Evolutionary conservation across 2,113 vertebrate species (phyloP).

Genomic region (Rhinolophus sinicus): DNA sequence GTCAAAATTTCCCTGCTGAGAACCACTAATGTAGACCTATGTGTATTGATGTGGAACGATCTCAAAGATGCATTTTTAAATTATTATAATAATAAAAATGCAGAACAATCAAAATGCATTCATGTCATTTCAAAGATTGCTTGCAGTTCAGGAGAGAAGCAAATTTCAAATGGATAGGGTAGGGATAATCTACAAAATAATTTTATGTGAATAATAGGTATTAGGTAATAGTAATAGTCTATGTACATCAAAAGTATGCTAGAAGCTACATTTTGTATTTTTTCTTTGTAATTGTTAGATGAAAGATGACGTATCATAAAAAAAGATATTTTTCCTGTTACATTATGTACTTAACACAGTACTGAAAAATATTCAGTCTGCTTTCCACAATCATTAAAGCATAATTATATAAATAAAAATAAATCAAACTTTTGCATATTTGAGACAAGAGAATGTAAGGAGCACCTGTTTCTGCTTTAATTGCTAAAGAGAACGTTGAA

Average conservation of each 20-base stretch:
- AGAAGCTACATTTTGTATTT: constrained; percentile 35
- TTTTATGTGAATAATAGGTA: not conserved
- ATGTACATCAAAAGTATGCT: not conserved
- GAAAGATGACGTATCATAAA: constrained; percentile 37
- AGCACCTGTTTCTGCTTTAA: constrained; percentile 68
- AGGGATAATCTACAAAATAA: not conserved
- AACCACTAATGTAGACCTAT: not conserved
- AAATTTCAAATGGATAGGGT: not conserved
- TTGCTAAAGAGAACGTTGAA: constrained; percentile 37
- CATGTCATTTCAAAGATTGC: not conserved
- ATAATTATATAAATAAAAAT: constrained; percentile 74
- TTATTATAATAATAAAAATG: not conserved
- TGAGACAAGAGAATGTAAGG: constrained; percentile 33
- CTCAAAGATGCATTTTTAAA: not conserved
- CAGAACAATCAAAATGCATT: not conserved
- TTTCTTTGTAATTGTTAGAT: constrained; percentile 45
- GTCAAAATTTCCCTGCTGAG: not conserved
- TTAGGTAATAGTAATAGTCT: not conserved
- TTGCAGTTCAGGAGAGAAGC: not conserved
- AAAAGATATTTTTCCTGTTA: constrained; percentile 45
- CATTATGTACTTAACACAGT: constrained; percentile 46
- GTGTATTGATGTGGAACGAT: not conserved
- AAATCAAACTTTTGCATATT: constrained; percentile 70
- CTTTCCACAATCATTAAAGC: constrained; percentile 66
- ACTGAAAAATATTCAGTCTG: constrained; percentile 59